A percentile compares a stretch with the other conserved stretches of the same genome.
These are phyloP conservation scores for Corythucha ciliata DNA, from an alignment of 2,888 invertebrate species.

Conservation along the genomic window DNA sequence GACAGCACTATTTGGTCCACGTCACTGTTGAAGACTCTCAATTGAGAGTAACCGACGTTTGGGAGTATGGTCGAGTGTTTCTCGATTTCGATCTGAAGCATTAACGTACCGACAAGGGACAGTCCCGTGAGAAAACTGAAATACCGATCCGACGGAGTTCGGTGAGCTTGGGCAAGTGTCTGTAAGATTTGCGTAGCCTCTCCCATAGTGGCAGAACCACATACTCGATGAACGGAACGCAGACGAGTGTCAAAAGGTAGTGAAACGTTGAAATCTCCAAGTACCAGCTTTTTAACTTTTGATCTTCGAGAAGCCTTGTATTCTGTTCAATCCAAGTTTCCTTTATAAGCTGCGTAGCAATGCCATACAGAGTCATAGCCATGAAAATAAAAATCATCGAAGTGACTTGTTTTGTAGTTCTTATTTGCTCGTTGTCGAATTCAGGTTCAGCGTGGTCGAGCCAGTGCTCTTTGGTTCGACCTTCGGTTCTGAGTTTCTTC, in stretches of 20 bases:
- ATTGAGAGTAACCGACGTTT: conserved; percentile 1
- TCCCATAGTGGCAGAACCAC: neutral
- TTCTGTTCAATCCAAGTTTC: conserved; percentile 15
- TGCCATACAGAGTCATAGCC: conserved; percentile 6
- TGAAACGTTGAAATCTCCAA: conserved; percentile 3
- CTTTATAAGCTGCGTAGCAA: conserved; percentile 4
- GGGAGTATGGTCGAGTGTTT: conserved; percentile 11
- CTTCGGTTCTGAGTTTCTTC: neutral
- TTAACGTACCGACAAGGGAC: conserved; percentile 9
- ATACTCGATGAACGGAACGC: conserved; percentile 16
- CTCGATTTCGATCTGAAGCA: conserved; percentile 17
- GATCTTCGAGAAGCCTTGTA: conserved; percentile 12
- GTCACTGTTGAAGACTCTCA: conserved; percentile 11
- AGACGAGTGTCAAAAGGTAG: conserved; percentile 10
- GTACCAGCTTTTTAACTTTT: conserved; percentile 10
- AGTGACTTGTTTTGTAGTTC: conserved; percentile 14
- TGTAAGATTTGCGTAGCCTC: conserved; percentile 1
- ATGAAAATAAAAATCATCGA: conserved; percentile 17
- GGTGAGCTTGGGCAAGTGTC: too few species aligned
- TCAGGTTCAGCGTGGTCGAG: conserved; percentile 10
- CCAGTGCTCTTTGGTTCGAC: conserved; percentile 10
- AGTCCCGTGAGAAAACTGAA: conserved; percentile 17
- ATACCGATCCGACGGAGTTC: conserved; percentile 16
- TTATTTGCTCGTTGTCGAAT: conserved; percentile 6
- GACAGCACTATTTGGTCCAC: neutral